These are phyloP conservation scores for Taphrorychus bicolor DNA, from an alignment of 2,888 invertebrate genomes.

Conservation along the genomic window DNA sequence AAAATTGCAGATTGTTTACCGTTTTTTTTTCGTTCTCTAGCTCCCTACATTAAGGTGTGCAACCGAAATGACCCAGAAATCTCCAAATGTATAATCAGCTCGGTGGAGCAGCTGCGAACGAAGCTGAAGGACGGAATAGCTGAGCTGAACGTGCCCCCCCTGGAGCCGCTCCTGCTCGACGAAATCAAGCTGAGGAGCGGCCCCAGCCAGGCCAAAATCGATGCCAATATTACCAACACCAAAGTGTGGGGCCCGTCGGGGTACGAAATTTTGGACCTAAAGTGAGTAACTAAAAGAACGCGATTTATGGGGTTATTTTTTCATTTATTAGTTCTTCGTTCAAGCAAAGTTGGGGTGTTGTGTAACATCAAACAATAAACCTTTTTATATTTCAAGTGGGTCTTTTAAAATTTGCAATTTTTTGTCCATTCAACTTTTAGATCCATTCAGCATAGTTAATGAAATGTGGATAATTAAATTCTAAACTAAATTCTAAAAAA, in stretches of 20 bases:
- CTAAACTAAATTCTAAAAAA: too few species aligned
- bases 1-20: too few species aligned
- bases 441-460: too few species aligned
- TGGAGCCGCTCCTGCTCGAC: conserved; percentile 61
- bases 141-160: conserved; percentile 63
- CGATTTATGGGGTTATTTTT: too few species aligned
- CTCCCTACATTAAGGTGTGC: conserved; percentile 56
- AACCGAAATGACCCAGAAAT: conserved; percentile 54
- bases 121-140: conserved; percentile 59
- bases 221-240: conserved; percentile 68
- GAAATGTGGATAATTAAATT: too few species aligned
- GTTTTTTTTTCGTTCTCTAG: too few species aligned
- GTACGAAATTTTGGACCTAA: conserved; percentile 11
- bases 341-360: too few species aligned
- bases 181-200: conserved; percentile 52
- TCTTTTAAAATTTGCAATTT: too few species aligned
- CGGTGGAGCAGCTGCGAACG: conserved; percentile 54
- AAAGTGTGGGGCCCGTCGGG: conserved; percentile 64
- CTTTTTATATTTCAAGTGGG: too few species aligned
- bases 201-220: conserved; percentile 58
- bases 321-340: too few species aligned
- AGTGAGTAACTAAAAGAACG: conserved; percentile 1
- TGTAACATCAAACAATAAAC: too few species aligned
- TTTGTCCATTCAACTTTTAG: too few species aligned
- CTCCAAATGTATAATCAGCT: conserved; percentile 55